Conservation (phyloP, 2,888 invertebrate genomes). For the Polyommatus icarus region DNA sequence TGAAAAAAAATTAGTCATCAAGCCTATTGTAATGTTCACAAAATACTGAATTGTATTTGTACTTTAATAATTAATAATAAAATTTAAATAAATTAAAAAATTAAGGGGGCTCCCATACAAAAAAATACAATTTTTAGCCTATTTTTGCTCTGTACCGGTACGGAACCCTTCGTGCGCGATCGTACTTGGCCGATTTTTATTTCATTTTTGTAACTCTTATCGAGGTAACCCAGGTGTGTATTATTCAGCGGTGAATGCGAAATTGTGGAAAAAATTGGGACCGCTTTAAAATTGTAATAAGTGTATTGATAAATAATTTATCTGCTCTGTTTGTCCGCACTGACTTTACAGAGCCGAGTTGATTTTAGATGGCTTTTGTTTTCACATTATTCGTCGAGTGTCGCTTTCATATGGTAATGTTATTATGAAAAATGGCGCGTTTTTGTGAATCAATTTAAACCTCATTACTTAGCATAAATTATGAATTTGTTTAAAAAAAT, state of each 20-base stretch:
- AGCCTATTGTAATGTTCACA: too few species aligned
- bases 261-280: conserved; percentile 54
- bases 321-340: conserved; percentile 32
- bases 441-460: conserved; percentile 4
- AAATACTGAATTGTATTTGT: too few species aligned
- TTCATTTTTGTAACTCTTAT: neutral
- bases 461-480: neutral
- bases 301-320: conserved; percentile 52
- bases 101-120: too few species aligned
- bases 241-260: conserved; percentile 42
- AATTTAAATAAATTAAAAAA: too few species aligned
- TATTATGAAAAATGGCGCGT: neutral
- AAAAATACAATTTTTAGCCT: too few species aligned
- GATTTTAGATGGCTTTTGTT: conserved; percentile 4
- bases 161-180: too few species aligned
- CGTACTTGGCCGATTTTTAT: too few species aligned
- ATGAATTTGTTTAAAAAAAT: neutral
- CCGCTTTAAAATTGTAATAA: conserved; percentile 58
- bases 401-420: neutral
- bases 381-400: neutral
- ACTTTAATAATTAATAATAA: too few species aligned
- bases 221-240: conserved; percentile 28
- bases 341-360: neutral
- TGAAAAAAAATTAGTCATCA: too few species aligned
- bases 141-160: too few species aligned